A percentile compares a stretch with the other conserved stretches of the same genome.
Evolutionary conservation across 2,113 vertebrate species (phyloP).

Genomic region (Cephalophus harveyi): DNA sequence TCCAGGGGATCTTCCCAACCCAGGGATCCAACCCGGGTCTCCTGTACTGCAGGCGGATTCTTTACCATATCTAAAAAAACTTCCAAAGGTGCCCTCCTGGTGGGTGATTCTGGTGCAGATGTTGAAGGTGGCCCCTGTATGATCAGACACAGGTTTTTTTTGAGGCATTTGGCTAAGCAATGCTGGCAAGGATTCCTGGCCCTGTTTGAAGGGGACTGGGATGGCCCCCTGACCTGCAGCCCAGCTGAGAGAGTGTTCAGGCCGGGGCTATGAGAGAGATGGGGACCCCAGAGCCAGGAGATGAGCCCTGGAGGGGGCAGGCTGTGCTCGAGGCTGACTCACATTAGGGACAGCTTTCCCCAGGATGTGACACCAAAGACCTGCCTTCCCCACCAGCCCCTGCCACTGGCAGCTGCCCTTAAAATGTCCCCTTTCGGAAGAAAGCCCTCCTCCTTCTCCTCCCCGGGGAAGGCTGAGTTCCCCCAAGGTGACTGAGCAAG

Average conservation of each 20-base stretch:
- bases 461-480: background rate
- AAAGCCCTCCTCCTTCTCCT: too few relatives aligned
- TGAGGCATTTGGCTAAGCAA: background rate
- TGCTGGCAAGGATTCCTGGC: background rate
- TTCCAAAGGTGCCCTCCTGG: accelerated
- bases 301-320: background rate
- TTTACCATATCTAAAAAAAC: background rate
- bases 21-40: background rate
- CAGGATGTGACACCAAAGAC: background rate
- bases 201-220: background rate
- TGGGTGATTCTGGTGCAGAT: background rate
- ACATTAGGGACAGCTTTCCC: background rate
- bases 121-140: accelerated
- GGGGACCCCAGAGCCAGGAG: accelerated
- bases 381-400: background rate
- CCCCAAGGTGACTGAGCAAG: too few relatives aligned
- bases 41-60: background rate
- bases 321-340: accelerated
- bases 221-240: background rate
- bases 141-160: background rate
- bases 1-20: background rate
- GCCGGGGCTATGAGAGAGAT: background rate
- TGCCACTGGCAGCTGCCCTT: background rate
- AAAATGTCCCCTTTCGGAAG: background rate
- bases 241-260: background rate